Conservation (phyloP, 2,888 invertebrate species). For the Drosophila sordidula region DNA sequence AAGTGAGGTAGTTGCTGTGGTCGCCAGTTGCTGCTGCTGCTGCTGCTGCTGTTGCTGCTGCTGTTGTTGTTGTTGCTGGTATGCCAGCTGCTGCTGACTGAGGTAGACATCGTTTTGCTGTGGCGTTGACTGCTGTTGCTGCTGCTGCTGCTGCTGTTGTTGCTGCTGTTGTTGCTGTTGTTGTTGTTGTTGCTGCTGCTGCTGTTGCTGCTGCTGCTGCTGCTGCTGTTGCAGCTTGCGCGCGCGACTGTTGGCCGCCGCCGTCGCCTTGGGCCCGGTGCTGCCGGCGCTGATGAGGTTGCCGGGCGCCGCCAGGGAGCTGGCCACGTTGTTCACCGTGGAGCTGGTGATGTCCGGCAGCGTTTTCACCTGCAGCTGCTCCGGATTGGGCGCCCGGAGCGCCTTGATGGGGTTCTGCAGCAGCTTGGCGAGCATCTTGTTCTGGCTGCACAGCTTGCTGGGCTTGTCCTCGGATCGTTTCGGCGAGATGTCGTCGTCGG, state of each 20-base stretch:
- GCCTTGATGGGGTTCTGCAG: conserved; percentile 91
- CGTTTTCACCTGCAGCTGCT: conserved; percentile 83
- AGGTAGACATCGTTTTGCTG: conserved; percentile 84
- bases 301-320: conserved; percentile 69
- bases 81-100: conserved; percentile 80
- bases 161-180: conserved; percentile 71
- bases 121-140: conserved; percentile 60
- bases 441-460: conserved; percentile 92
- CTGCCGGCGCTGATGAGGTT: conserved; percentile 73
- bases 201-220: conserved; percentile 70
- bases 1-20: conserved; percentile 84
- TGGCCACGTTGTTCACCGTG: conserved; percentile 77
- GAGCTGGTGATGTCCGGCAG: conserved; percentile 84
- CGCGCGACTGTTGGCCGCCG: conserved; percentile 55
- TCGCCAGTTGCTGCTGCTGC: conserved; percentile 69
- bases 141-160: conserved; percentile 84
- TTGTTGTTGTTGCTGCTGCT: conserved; percentile 58
- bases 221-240: conserved; percentile 85
- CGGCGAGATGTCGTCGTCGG: conserved; percentile 86
- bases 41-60: conserved; percentile 74
- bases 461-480: conserved; percentile 85
- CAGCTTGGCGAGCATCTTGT: conserved; percentile 93
- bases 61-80: conserved; percentile 67
- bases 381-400: conserved; percentile 85
- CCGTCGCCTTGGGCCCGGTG: conserved; percentile 83